phyloP scores from a whole-genome alignment of 2,113 vertebrate species.

The Phyllopteryx taeniolatus region DNA sequence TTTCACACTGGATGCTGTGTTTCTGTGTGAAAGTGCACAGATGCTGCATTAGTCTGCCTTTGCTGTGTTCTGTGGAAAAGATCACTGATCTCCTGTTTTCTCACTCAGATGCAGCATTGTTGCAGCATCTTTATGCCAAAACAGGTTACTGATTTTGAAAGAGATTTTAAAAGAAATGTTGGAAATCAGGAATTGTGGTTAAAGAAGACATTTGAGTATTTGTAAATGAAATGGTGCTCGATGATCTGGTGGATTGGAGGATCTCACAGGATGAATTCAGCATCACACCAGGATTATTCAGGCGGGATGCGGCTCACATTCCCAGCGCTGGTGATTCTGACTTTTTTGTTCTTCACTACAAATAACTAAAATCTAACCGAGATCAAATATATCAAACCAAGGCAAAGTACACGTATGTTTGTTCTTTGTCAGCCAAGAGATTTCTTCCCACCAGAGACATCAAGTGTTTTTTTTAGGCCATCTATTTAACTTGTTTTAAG shows the following conservation, averaged over 20 bases:
- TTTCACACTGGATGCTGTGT: background rate
- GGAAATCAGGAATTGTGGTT: background rate
- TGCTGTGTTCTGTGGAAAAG: too few relatives aligned
- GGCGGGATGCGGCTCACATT: constrained; percentile 26
- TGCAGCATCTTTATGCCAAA: too few relatives aligned
- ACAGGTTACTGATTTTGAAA: too few relatives aligned
- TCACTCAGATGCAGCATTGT: too few relatives aligned
- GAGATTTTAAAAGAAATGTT: background rate
- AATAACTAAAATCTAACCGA: background rate
- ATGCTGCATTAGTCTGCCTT: too few relatives aligned
- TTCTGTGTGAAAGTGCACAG: background rate
- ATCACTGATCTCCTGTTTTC: too few relatives aligned
- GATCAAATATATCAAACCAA: background rate
- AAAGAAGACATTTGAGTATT: background rate
- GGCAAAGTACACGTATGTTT: too few relatives aligned
- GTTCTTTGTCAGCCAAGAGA: too few relatives aligned
- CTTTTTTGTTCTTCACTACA: constrained; percentile 8
- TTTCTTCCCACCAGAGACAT: too few relatives aligned
- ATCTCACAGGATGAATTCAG: constrained; percentile 49
- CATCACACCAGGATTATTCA: constrained; percentile 52
- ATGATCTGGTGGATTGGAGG: constrained; percentile 29
- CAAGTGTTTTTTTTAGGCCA: background rate
- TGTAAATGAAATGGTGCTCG: constrained; percentile 5
- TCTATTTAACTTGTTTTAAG: too few relatives aligned
- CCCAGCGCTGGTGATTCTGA: constrained; percentile 30